Evolutionary conservation across 2,888 invertebrate species (phyloP).

Genomic region (Lepidocyrtinus sp.): DNA sequence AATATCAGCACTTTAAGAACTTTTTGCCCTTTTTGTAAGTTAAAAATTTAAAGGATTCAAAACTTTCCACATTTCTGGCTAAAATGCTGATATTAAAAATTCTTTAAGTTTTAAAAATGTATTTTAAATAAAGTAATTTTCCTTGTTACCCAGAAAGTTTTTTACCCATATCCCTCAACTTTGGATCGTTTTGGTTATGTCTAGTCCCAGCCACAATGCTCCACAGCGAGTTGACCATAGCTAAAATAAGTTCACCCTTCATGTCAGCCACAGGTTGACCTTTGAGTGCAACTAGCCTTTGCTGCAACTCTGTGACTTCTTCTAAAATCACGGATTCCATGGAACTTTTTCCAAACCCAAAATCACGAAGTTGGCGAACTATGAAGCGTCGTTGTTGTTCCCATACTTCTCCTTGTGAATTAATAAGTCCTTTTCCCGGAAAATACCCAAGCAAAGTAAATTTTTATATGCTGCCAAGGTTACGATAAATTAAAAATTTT

Average conservation of each 20-base stretch:
- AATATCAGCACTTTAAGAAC: too few relatives aligned
- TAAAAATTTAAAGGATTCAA: too few relatives aligned
- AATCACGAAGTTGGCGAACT: slow-evolving; percentile 46
- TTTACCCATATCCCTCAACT: slow-evolving; percentile 5
- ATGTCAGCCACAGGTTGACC: slow-evolving; percentile 34
- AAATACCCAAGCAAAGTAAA: too few relatives aligned
- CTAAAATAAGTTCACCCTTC: slow-evolving; percentile 27
- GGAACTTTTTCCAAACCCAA: too few relatives aligned
- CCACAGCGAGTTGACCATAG: slow-evolving; percentile 49
- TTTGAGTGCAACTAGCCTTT: slow-evolving; percentile 16
- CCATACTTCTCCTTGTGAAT: slow-evolving; percentile 36
- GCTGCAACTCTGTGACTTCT: slow-evolving; percentile 32
- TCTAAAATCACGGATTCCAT: slow-evolving; percentile 47
- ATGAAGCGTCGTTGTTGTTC: slow-evolving; percentile 51
- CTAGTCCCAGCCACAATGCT: slow-evolving; percentile 40
- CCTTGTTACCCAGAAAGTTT: too few relatives aligned
- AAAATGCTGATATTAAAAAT: too few relatives aligned
- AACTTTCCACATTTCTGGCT: too few relatives aligned
- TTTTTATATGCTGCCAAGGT: too few relatives aligned
- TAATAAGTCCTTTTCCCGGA: slow-evolving; percentile 35
- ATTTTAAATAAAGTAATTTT: too few relatives aligned
- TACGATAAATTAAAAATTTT: too few relatives aligned
- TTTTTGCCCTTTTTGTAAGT: too few relatives aligned
- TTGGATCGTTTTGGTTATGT: slow-evolving; percentile 48
- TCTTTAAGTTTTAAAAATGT: too few relatives aligned